Evolutionary conservation across 2,797 vertebrate species (phyloP).

Genomic region (Galagoides demidoff): DNA sequence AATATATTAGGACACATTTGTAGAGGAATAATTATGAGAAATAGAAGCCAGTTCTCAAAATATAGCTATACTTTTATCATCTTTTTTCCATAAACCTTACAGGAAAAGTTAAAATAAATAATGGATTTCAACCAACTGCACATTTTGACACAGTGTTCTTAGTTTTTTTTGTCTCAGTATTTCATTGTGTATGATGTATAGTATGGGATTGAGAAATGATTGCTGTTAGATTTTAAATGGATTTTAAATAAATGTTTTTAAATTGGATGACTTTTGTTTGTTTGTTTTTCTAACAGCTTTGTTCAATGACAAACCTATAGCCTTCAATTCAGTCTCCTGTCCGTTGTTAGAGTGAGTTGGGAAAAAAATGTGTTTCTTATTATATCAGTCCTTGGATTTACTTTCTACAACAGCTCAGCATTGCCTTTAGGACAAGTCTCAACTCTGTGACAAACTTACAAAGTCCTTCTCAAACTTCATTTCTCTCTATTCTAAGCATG

Average conservation of each 20-base stretch:
- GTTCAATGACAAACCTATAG: background rate
- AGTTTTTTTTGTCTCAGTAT: background rate
- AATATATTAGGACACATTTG: background rate
- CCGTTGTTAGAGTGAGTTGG: background rate
- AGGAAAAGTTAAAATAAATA: background rate
- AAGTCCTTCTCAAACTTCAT: background rate
- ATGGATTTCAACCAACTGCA: background rate
- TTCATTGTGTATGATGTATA: background rate
- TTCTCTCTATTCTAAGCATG: background rate
- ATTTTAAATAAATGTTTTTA: slow-evolving; percentile 22
- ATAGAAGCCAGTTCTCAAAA: too few relatives aligned
- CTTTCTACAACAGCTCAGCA: background rate
- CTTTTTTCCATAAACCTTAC: background rate
- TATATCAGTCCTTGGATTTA: background rate
- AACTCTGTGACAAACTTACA: background rate
- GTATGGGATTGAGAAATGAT: background rate
- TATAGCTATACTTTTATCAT: background rate
- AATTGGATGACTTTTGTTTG: background rate
- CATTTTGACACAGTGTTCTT: background rate
- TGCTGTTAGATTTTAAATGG: background rate
- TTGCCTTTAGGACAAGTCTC: background rate
- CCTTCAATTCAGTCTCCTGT: background rate
- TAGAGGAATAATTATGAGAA: background rate
- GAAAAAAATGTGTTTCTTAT: background rate
- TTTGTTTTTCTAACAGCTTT: background rate